Evolutionary conservation across 2,888 invertebrate species (phyloP), one percentile per base, ranked within the genome.

Genomic region (Sinodicranocentrus sp.): DNA sequence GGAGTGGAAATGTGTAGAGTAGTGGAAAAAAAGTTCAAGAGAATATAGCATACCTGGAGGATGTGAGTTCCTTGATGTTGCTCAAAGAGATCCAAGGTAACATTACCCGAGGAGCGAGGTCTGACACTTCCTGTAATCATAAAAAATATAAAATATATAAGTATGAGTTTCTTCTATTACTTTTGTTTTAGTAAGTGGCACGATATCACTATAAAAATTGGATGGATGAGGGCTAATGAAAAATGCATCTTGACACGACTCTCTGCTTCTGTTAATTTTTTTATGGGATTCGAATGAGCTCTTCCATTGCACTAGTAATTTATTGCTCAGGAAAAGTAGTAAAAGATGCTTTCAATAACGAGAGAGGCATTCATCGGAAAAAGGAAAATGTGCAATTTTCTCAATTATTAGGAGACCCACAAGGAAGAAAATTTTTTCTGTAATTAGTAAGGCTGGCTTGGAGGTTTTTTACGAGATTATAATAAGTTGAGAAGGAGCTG

Each of bases 51-150:
- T 92, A 98, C 98, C 95, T 98, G 98, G 89, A 98, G 93, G 91
- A 98, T 98, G 92, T 98, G 98, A 87, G 98, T 98, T 91, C 98
- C 98, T 92, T 98, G 98, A 91, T 98, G 97, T 91, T 97, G 96
- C 91, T 98, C 98, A 91, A 98, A 98, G 90, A 96, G 93, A 90
- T 97, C 97, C 93, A 96, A 93, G 86, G 96, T 95, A 88, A 95
- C 92, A 71, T 94, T 94, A 65, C 93, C 92, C 88, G 94, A 92
- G 89, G 95, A 93, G 91, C 96, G 93, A 89, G 91, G 92, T 83
- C 85, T 82, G 73, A 78, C 83, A 75, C 94, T 94, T 91, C 94
- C 96, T 96, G 93, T 48, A 85, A 85, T 77, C 57, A 82, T 67
- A 73, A 80, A 39, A 73, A 80, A 80, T 72, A 76, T 28, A 83